Percentiles rank a stretch among this genome's conserved stretches.
These are phyloP conservation scores for Encarsia formosa DNA, from an alignment of 2,888 invertebrate genomes.

Conservation along the genomic window DNA sequence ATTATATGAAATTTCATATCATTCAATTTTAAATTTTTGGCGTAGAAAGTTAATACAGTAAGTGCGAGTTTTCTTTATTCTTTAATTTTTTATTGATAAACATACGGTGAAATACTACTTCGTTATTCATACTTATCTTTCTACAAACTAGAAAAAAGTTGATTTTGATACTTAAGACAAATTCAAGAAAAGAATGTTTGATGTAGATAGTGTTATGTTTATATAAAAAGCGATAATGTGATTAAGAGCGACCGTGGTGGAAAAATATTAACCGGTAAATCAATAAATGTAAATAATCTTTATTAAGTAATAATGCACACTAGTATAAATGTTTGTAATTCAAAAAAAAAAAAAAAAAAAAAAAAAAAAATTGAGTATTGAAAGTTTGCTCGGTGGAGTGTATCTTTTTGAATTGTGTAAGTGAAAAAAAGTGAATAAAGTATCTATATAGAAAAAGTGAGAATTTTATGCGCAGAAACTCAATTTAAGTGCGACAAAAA, in stretches of 20 bases:
- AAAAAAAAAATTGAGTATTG: constrained; percentile 11
- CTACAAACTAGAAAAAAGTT: constrained; percentile 17
- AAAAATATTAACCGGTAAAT: constrained; percentile 28
- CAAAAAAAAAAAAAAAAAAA: constrained; percentile 28
- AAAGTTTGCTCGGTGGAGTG: constrained; percentile 17
- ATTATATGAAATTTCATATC: background rate
- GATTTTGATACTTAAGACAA: constrained; percentile 25
- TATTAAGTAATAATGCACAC: constrained; percentile 41
- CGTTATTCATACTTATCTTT: constrained; percentile 25
- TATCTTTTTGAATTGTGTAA: constrained; percentile 16
- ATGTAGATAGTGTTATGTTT: constrained; percentile 36
- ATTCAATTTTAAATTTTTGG: too few relatives aligned
- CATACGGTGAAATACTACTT: constrained; percentile 21
- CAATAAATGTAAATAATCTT: constrained; percentile 44
- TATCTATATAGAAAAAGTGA: constrained; percentile 18
- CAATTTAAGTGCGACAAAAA: constrained; percentile 30
- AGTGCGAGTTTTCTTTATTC: background rate
- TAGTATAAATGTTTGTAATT: constrained; percentile 43
- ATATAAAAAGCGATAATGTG: constrained; percentile 26
- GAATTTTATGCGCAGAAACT: constrained; percentile 29
- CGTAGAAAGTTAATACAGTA: background rate
- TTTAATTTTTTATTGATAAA: constrained; percentile 11
- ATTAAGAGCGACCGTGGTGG: constrained; percentile 30
- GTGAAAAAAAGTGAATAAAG: constrained; percentile 14
- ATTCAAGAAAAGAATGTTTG: constrained; percentile 28